Evolutionary conservation across 2,888 invertebrate genomes (phyloP), one percentile per base, ranked within the genome.

Genomic region (Ennomos fuscantarius): DNA sequence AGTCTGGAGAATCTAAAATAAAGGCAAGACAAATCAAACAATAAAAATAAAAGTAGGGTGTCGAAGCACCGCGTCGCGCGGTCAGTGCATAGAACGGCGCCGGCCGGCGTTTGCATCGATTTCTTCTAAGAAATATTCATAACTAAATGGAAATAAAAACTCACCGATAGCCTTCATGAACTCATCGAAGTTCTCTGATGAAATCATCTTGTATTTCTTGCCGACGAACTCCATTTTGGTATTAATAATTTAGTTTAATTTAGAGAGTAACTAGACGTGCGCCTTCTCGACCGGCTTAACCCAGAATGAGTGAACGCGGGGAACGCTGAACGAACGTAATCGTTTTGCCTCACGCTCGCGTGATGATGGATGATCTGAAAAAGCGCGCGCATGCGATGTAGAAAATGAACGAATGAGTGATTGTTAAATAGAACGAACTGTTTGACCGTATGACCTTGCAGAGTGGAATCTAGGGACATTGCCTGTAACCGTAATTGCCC

Each of bases 81-180:
- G 55, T 53, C 45, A 43, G 37, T 35, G 53, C 35, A 33, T 51
- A 47, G 49, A 54, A 43, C 56, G 24, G 24, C 6, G 75, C 88
- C 88, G 88, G 85, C 86, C 86, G 85, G 87, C 81, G 63, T 68
- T 69, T 66, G 60, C 61, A 65, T 65, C 58, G 74, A 68, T 64
- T 64, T 13, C 63, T 69, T 62, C 49, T 67, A 60, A 45, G 65
- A 66, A 62, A 41, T 8, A 37, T 13, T 43, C 24, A 33, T 58
- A 68, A 69, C 72, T 68, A 66, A 61, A 54, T 24, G 39, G 33
- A 46, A 13, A 67, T 66, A 73, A 68, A 54, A 35, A 87, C 96
- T 96, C 81, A 97, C 97, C 97, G 65, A 97, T 87, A 47, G 95
- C 94, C 92, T 97, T 97, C 96, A 98, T 96, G 93, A 96, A 97